Conservation (phyloP, 2,888 invertebrate species). For the Cacoxenus indagator region DNA sequence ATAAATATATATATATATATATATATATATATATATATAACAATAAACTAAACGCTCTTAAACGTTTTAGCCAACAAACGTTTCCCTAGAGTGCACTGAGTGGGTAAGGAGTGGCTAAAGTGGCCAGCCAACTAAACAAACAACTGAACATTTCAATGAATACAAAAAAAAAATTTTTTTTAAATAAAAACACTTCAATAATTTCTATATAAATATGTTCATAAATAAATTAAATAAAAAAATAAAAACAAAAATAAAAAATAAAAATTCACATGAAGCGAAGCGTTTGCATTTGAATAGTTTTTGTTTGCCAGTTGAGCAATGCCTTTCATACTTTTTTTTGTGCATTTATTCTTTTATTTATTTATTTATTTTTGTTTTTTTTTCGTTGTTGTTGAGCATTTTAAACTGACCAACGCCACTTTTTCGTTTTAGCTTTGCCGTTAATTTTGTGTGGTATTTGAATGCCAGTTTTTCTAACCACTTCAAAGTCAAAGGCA, state of each 20-base stretch:
- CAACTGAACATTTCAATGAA: not conserved
- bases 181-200: not conserved
- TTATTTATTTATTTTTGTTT: too few relatives aligned
- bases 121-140: not conserved
- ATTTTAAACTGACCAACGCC: not conserved
- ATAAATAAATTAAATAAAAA: not conserved
- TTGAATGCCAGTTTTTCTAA: constrained; percentile 7
- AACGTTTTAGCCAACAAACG: not conserved
- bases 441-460: not conserved
- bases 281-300: constrained; percentile 14
- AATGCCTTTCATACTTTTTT: not conserved
- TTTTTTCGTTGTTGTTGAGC: too few relatives aligned
- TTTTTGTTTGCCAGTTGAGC: not conserved
- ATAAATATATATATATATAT: too few relatives aligned
- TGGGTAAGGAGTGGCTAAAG: not conserved
- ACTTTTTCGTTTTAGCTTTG: not conserved
- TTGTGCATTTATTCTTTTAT: too few relatives aligned
- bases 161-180: not conserved
- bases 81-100: constrained; percentile 24
- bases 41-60: not conserved
- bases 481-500: constrained; percentile 17
- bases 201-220: not conserved
- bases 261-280: constrained; percentile 31
- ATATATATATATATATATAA: too few relatives aligned
- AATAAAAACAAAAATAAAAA: constrained; percentile 32